phyloP scores from a whole-genome alignment of 2,888 invertebrate genomes.

The Iphiclides podalirius region DNA sequence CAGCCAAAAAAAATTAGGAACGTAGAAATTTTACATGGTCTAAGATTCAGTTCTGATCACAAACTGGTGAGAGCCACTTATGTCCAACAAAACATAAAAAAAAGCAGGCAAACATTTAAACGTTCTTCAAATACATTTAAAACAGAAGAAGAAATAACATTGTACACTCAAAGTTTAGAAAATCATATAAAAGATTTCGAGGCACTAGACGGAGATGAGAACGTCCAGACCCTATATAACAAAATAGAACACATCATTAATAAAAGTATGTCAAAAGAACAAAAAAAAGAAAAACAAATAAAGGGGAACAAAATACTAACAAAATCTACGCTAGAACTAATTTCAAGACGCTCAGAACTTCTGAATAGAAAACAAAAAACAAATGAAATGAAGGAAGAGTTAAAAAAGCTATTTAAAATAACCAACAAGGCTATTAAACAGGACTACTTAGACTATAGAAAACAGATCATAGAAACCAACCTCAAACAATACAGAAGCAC shows the following conservation, averaged over 20 bases:
- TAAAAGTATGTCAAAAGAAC: conserved; percentile 8
- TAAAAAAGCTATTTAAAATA: conserved; percentile 17
- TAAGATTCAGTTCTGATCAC: neutral
- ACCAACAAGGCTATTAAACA: conserved; percentile 18
- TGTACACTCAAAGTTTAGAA: neutral
- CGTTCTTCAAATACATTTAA: neutral
- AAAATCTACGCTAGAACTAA: too few species aligned
- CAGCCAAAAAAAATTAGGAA: conserved; percentile 2
- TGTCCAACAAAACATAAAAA: neutral
- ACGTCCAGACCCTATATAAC: neutral
- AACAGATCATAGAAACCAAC: conserved; percentile 22
- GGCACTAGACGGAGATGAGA: neutral
- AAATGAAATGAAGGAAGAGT: conserved; percentile 22
- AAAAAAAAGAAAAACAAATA: conserved; percentile 8
- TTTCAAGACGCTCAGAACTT: too few species aligned
- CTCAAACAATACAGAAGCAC: conserved; percentile 25
- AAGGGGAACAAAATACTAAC: conserved; percentile 16
- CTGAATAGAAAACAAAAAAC: conserved; percentile 20
- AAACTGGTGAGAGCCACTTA: too few species aligned
- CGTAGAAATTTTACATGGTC: conserved; percentile 11
- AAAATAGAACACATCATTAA: conserved; percentile 10
- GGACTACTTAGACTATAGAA: conserved; percentile 21
- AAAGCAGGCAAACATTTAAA: neutral
- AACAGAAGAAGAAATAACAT: neutral
- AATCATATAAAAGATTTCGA: neutral